These are phyloP conservation scores for Conomelus anceps DNA, from an alignment of 2,888 invertebrate genomes.

Conservation along the genomic window DNA sequence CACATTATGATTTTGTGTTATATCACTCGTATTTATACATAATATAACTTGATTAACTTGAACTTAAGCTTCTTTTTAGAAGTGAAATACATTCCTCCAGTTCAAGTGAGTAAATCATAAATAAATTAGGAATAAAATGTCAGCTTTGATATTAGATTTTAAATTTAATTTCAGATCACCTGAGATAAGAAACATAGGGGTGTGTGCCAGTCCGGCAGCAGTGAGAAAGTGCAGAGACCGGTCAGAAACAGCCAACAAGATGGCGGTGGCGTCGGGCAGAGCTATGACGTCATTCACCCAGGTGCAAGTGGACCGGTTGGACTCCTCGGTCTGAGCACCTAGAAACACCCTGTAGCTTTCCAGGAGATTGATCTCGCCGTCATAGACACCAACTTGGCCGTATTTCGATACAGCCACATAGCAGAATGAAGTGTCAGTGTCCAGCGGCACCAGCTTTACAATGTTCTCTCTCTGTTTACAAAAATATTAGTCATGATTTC, in stretches of 20 bases:
- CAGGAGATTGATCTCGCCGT: slow-evolving; percentile 47
- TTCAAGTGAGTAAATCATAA: too few relatives aligned
- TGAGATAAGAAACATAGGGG: slow-evolving; percentile 51
- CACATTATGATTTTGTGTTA: too few relatives aligned
- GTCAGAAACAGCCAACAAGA: slow-evolving; percentile 52
- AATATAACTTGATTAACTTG: background rate
- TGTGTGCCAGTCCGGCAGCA: slow-evolving; percentile 52
- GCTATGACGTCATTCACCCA: slow-evolving; percentile 60
- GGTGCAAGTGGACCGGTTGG: slow-evolving; percentile 13
- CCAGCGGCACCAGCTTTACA: slow-evolving; percentile 51
- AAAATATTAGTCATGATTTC: background rate
- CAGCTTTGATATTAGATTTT: too few relatives aligned
- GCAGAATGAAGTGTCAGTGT: slow-evolving; percentile 52
- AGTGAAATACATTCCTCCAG: too few relatives aligned
- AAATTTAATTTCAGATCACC: slow-evolving; percentile 37
- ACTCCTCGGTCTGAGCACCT: slow-evolving; percentile 16
- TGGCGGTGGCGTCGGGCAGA: slow-evolving; percentile 49
- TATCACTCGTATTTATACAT: background rate
- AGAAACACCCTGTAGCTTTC: slow-evolving; percentile 23
- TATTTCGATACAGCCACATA: slow-evolving; percentile 53
- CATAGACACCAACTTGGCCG: slow-evolving; percentile 54
- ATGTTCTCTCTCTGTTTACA: slow-evolving; percentile 51
- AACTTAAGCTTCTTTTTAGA: too few relatives aligned
- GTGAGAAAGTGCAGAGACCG: slow-evolving; percentile 55
- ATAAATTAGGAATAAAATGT: too few relatives aligned